phyloP scores from a whole-genome alignment of 37 sponge, comb jelly and placozoan species.

The Aplysina aerophoba region DNA sequence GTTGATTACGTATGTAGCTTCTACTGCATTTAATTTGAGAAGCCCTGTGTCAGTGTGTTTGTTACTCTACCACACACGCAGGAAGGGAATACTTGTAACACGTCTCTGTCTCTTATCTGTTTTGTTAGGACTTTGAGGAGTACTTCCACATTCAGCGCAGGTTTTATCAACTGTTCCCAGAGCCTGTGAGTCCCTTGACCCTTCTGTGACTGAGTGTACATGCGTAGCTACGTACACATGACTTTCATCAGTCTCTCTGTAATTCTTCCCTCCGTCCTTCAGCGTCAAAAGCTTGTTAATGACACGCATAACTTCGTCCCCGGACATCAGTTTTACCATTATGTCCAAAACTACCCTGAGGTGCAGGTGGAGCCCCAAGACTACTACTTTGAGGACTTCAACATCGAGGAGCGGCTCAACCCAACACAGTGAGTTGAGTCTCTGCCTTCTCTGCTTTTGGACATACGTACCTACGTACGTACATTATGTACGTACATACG shows the following conservation, averaged over 20 bases:
- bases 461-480: no score
- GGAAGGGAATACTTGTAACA: not conserved
- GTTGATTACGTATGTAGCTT: no score
- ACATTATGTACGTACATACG: no score
- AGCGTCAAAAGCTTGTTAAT: not conserved
- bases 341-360: constrained; percentile 33
- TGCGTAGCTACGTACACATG: no score
- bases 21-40: no score
- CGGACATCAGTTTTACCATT: constrained; percentile 50
- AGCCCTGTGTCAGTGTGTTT: no score
- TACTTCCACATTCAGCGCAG: constrained; percentile 57
- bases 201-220: not conserved
- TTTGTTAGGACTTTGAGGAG: constrained; percentile 42
- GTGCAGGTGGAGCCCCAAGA: constrained; percentile 54
- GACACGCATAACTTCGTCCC: constrained; percentile 40
- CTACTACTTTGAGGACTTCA: constrained; percentile 69
- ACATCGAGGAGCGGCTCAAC: constrained; percentile 40
- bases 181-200: constrained; percentile 38
- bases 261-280: not conserved
- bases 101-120: not conserved
- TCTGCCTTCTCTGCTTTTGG: no score
- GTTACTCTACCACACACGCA: no score
- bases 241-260: not conserved
- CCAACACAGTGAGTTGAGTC: no score
- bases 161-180: constrained; percentile 52